Conservation (phyloP, 2,888 invertebrate species). For the Digitonthophagus gazella region DNA sequence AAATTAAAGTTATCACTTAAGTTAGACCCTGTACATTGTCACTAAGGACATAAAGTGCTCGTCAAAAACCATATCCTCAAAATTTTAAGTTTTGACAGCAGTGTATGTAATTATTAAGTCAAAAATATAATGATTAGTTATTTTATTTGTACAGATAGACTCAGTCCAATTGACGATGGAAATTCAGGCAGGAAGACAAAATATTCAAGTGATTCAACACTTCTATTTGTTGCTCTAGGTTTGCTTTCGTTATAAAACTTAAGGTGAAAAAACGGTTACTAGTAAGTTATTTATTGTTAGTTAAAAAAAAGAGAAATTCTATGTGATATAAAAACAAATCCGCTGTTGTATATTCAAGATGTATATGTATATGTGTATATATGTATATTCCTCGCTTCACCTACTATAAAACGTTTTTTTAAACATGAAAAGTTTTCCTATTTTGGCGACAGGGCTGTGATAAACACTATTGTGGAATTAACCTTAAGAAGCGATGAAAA, state of each 20-base stretch:
- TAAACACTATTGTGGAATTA: not conserved
- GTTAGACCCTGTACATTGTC: too few relatives aligned
- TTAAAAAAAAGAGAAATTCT: not conserved
- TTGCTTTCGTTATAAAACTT: too few relatives aligned
- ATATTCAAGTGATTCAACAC: not conserved
- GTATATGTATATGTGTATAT: not conserved
- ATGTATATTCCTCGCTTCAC: not conserved
- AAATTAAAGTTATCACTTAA: too few relatives aligned
- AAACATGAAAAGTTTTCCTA: conserved; percentile 1
- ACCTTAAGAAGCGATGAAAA: conserved; percentile 2
- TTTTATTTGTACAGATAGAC: not conserved
- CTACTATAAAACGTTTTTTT: not conserved
- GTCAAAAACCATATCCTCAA: too few relatives aligned
- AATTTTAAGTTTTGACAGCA: too few relatives aligned
- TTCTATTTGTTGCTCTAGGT: not conserved
- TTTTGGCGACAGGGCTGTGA: conserved; percentile 8
- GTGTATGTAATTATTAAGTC: not conserved
- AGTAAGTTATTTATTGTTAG: too few relatives aligned
- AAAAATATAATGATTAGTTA: too few relatives aligned
- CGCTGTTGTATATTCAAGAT: not conserved
- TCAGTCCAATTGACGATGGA: not conserved
- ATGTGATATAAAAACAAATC: not conserved
- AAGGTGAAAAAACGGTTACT: not conserved
- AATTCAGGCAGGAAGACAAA: not conserved
- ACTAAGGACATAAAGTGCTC: not conserved